Evolutionary conservation across 2,888 invertebrate genomes (phyloP).

Genomic region (Nomada hirtipes): DNA sequence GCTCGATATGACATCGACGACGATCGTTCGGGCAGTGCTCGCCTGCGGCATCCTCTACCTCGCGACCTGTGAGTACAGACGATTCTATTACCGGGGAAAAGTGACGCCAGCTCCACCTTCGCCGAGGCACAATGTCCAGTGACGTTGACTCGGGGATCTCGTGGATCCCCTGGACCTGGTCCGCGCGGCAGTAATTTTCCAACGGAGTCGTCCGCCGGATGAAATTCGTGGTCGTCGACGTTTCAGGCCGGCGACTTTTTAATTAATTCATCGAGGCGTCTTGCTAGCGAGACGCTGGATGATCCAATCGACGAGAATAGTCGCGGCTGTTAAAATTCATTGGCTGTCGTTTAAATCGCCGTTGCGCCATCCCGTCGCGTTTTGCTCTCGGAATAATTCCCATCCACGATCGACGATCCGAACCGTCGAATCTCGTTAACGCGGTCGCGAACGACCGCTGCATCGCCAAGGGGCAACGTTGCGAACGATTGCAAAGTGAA

Average conservation of each 20-base stretch:
- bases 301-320: constrained; percentile 38
- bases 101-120: not conserved
- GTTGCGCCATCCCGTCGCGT: constrained; percentile 24
- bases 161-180: too few species aligned
- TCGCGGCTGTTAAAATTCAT: constrained; percentile 44
- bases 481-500: too few species aligned
- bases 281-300: not conserved
- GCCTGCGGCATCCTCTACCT: constrained; percentile 66
- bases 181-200: too few species aligned
- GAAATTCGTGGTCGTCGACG: too few species aligned
- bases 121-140: not conserved
- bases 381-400: not conserved
- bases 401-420: not conserved
- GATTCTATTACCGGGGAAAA: too few species aligned
- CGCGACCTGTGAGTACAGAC: constrained; percentile 68
- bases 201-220: too few species aligned
- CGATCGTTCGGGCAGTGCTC: constrained; percentile 63
- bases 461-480: not conserved
- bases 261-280: too few species aligned
- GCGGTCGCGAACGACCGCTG: not conserved
- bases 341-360: not conserved
- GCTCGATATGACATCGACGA: constrained; percentile 67
- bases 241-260: too few species aligned
- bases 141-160: not conserved
- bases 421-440: not conserved